phyloP scores from a whole-genome alignment of 2,888 invertebrate species.

The Acanthococcus lagerstroemiae region DNA sequence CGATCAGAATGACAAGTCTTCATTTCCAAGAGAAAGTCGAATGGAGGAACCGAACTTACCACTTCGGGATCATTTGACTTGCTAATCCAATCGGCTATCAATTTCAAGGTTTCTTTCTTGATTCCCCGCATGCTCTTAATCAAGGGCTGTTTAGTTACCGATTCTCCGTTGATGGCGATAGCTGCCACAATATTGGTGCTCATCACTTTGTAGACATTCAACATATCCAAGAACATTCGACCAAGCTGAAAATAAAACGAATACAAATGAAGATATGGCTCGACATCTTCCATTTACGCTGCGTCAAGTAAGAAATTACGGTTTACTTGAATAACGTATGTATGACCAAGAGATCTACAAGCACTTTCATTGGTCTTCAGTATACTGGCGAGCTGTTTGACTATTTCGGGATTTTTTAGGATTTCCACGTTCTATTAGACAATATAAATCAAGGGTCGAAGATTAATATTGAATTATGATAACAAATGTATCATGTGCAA shows the following conservation, averaged over 20 bases:
- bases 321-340: conserved; percentile 68
- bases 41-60: conserved; percentile 44
- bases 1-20: conserved; percentile 34
- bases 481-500: too few species aligned
- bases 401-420: conserved; percentile 88
- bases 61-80: conserved; percentile 80
- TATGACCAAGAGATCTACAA: conserved; percentile 95
- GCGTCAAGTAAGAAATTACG: neutral
- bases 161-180: conserved; percentile 86
- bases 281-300: too few species aligned
- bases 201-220: conserved; percentile 94
- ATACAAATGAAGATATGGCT: too few species aligned
- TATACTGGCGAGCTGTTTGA: conserved; percentile 94
- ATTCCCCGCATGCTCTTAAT: conserved; percentile 98
- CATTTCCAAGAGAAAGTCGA: conserved; percentile 13
- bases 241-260: conserved; percentile 58
- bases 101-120: conserved; percentile 93
- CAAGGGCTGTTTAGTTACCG: conserved; percentile 93
- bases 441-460: conserved; percentile 10
- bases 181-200: conserved; percentile 90
- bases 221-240: conserved; percentile 95
- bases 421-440: conserved; percentile 72
- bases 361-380: conserved; percentile 97
- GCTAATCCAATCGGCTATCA: conserved; percentile 94
- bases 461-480: neutral